phyloP scores from a whole-genome alignment of 2,113 vertebrate genomes.

The Panurus biarmicus region DNA sequence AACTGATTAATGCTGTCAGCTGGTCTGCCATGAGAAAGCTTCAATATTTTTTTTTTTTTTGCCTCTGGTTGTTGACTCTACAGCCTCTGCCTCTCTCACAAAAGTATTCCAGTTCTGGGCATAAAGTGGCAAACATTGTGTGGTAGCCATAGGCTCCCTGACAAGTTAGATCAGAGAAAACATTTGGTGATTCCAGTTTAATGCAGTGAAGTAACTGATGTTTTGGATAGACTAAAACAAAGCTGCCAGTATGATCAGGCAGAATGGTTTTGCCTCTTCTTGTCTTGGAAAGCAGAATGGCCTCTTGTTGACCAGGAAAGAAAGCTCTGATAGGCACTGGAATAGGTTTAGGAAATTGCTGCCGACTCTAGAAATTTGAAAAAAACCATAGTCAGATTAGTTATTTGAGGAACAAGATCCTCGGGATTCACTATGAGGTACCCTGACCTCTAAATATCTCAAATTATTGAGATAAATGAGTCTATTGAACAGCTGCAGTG shows the following conservation, averaged over 20 bases:
- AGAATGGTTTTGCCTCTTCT: not conserved
- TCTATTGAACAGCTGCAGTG: not conserved
- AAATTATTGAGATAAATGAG: conserved; percentile 35
- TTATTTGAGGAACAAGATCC: conserved; percentile 23
- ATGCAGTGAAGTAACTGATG: not conserved
- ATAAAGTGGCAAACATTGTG: not conserved
- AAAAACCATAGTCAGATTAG: not conserved
- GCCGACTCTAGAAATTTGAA: conserved; percentile 37
- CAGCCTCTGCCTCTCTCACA: not conserved
- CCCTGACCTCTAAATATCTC: conserved; percentile 7
- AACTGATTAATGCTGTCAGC: not conserved
- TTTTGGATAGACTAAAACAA: conserved; percentile 20
- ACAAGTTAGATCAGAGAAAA: not conserved
- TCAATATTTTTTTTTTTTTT: not conserved
- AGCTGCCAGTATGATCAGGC: not conserved
- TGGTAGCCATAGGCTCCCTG: not conserved
- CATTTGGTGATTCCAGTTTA: not conserved
- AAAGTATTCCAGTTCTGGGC: not conserved
- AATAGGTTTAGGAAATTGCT: conserved; percentile 9
- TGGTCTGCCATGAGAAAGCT: not conserved
- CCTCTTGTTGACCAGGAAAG: not conserved
- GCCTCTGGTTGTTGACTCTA: not conserved
- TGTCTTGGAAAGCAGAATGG: not conserved
- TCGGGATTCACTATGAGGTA: not conserved
- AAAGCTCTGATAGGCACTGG: conserved; percentile 5